Conservation (phyloP, 2,797 vertebrate genomes). For the Lutjanus argentimaculatus region DNA sequence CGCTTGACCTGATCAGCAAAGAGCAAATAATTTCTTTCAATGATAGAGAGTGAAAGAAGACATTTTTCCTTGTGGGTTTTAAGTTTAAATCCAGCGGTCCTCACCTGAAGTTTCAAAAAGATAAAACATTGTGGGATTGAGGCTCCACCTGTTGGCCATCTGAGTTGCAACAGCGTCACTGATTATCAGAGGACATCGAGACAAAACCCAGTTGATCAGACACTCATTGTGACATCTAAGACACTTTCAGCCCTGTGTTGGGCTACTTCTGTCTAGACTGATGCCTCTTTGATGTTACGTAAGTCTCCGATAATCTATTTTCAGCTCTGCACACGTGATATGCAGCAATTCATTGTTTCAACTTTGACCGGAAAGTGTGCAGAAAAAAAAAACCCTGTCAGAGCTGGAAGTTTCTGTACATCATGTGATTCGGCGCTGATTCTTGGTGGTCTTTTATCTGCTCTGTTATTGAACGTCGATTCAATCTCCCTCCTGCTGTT, state of each 20-base stretch:
- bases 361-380: constrained; percentile 13
- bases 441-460: constrained; percentile 16
- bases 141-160: constrained; percentile 71
- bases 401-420: background rate
- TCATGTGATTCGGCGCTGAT: constrained; percentile 22
- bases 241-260: constrained; percentile 13
- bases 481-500: constrained; percentile 42
- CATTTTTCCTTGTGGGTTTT: background rate
- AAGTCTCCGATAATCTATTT: constrained; percentile 46
- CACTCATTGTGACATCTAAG: background rate
- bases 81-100: background rate
- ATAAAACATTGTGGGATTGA: constrained; percentile 6
- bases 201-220: constrained; percentile 6
- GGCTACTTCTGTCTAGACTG: constrained; percentile 20
- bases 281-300: constrained; percentile 46
- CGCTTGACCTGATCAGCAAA: background rate
- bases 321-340: constrained; percentile 18
- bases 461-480: constrained; percentile 25
- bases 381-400: background rate
- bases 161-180: constrained; percentile 21
- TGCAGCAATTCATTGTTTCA: constrained; percentile 30
- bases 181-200: constrained; percentile 7
- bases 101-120: background rate
- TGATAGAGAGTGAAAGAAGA: background rate
- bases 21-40: background rate